Percentiles rank a stretch among this genome's conserved stretches.
Conservation (phyloP, 2,888 invertebrate genomes). For the Amblyteles armatorius region DNA sequence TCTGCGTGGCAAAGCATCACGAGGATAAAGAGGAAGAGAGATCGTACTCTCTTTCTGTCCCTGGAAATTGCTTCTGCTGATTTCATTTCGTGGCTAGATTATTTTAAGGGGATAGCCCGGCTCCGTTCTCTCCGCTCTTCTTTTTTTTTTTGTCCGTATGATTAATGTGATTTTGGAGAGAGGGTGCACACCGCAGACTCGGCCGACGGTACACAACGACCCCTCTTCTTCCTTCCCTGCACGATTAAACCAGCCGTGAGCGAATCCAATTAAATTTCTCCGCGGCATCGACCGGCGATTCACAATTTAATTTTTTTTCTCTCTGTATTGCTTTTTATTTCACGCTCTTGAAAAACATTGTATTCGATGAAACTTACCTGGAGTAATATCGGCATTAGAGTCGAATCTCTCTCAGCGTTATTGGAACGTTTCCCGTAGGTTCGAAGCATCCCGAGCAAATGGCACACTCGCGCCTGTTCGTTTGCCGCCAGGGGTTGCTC, state of each 20-base stretch:
- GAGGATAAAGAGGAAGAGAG: conserved; percentile 71
- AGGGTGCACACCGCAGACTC: conserved; percentile 60
- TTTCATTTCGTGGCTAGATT: conserved; percentile 84
- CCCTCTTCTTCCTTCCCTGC: conserved; percentile 43
- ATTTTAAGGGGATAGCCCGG: conserved; percentile 81
- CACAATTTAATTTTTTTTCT: conserved; percentile 27
- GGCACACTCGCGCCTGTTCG: conserved; percentile 6
- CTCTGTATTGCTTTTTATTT: neutral
- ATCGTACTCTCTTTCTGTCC: conserved; percentile 74
- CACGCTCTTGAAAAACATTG: conserved; percentile 2
- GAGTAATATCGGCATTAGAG: neutral
- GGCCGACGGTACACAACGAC: conserved; percentile 47
- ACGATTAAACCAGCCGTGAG: conserved; percentile 67
- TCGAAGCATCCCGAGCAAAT: neutral
- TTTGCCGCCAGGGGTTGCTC: neutral
- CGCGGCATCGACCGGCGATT: conserved; percentile 33
- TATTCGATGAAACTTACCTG: conserved; percentile 21
- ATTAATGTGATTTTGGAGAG: conserved; percentile 83
- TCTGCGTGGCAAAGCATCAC: conserved; percentile 42
- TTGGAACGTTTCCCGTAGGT: neutral
- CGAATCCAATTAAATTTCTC: conserved; percentile 68
- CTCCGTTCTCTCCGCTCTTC: conserved; percentile 51
- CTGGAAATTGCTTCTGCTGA: conserved; percentile 84
- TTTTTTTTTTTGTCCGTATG: conserved; percentile 75
- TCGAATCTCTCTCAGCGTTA: neutral